A percentile compares a stretch with the other conserved stretches of the same genome.
These are phyloP conservation scores for Hypsopygia costalis DNA, from an alignment of 2,888 invertebrate species.

Conservation along the genomic window DNA sequence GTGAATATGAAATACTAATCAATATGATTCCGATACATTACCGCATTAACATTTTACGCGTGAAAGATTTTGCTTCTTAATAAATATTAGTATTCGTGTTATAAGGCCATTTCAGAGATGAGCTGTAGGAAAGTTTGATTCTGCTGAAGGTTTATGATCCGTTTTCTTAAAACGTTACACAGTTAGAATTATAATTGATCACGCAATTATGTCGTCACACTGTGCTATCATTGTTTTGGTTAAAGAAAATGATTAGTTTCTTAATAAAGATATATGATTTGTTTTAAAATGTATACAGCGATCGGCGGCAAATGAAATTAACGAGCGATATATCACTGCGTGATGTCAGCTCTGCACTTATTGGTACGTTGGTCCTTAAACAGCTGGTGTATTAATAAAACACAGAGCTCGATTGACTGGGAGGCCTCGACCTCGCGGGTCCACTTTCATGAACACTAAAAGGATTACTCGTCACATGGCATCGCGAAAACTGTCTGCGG, in stretches of 20 bases:
- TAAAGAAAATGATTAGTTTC: background rate
- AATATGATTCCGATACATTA: too few species aligned
- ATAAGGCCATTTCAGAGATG: too few species aligned
- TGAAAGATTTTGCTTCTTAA: too few species aligned
- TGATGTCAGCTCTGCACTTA: slow-evolving; percentile 30
- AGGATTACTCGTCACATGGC: slow-evolving; percentile 39
- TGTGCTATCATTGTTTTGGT: too few species aligned
- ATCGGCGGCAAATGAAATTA: slow-evolving; percentile 18
- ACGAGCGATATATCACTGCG: slow-evolving; percentile 20
- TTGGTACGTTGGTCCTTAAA: slow-evolving; percentile 38
- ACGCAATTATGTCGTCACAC: background rate
- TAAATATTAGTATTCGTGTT: too few species aligned
- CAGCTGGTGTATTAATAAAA: slow-evolving; percentile 39
- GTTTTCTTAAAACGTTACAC: too few species aligned
- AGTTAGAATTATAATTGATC: too few species aligned
- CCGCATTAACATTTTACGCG: too few species aligned
- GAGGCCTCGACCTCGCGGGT: slow-evolving; percentile 37
- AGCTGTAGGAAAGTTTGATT: too few species aligned
- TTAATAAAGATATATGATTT: slow-evolving; percentile 7
- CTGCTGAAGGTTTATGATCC: too few species aligned
- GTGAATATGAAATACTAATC: too few species aligned
- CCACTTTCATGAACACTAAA: slow-evolving; percentile 39
- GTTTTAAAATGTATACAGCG: slow-evolving; percentile 20
- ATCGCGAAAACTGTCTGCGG: slow-evolving; percentile 36
- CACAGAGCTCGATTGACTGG: slow-evolving; percentile 35